Evolutionary conservation across 2,113 vertebrate species (phyloP).

Genomic region (Lophotis ruficrista): DNA sequence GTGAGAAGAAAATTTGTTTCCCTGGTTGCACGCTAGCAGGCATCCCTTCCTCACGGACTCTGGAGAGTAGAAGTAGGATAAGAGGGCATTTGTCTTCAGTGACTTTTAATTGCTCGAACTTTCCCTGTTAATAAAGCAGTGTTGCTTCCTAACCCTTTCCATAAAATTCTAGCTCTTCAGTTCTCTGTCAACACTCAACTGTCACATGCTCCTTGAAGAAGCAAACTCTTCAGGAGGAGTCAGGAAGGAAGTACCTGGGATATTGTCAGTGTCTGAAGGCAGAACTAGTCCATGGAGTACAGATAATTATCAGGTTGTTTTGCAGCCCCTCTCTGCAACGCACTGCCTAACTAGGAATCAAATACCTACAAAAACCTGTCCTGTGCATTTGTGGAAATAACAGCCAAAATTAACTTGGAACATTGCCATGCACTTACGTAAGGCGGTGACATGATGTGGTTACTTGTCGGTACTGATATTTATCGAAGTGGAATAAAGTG

Average conservation of each 20-base stretch:
- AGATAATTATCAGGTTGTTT: neutral
- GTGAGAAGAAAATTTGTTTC: neutral
- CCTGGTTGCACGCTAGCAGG: neutral
- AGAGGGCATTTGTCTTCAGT: neutral
- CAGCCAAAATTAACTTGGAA: constrained; percentile 9
- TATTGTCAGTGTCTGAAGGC: neutral
- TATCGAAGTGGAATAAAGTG: constrained; percentile 37
- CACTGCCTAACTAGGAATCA: neutral
- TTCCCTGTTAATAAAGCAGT: neutral
- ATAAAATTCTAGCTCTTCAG: neutral
- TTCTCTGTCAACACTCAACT: neutral
- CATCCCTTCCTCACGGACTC: neutral
- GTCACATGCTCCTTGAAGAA: neutral
- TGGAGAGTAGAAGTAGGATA: neutral
- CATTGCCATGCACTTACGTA: neutral
- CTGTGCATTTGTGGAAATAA: neutral
- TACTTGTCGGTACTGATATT: constrained; percentile 1
- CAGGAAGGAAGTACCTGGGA: neutral
- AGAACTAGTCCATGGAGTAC: neutral
- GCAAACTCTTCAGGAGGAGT: neutral
- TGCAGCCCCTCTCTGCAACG: neutral
- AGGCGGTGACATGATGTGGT: constrained; percentile 15
- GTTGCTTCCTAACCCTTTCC: neutral
- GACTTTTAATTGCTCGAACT: neutral
- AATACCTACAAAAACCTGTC: neutral